Percentiles rank a stretch among this genome's conserved stretches.
Conservation (phyloP, 2,797 vertebrate species). For the Pseudomugil gertrudae region DNA sequence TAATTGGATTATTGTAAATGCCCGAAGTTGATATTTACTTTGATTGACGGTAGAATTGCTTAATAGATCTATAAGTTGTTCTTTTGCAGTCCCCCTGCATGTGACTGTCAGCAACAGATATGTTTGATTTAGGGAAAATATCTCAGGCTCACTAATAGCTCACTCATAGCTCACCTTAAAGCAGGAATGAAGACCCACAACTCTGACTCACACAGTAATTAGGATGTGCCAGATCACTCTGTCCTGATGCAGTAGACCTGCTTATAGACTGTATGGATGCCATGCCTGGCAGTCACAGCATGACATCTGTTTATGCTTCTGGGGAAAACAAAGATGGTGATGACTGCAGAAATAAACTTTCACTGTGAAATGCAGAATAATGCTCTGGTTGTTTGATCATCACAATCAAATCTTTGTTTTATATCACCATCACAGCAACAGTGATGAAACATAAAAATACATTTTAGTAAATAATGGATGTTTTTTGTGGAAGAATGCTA, state of each 20-base stretch:
- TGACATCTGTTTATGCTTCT: constrained; percentile 57
- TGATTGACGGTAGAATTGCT: constrained; percentile 1
- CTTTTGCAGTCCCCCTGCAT: not conserved
- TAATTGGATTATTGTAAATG: not conserved
- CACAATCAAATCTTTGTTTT: constrained; percentile 53
- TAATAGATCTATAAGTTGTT: not conserved
- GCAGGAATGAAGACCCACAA: not conserved
- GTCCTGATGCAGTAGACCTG: constrained; percentile 1
- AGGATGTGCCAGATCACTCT: constrained; percentile 6
- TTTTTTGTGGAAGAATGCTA: not conserved
- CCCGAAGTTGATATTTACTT: not conserved
- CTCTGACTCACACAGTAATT: constrained; percentile 19
- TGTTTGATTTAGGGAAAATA: constrained; percentile 21
- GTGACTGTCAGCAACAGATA: not conserved
- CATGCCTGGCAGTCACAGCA: constrained; percentile 33
- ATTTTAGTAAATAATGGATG: not conserved
- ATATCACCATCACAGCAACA: constrained; percentile 40
- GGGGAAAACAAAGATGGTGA: constrained; percentile 23
- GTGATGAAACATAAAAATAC: constrained; percentile 15
- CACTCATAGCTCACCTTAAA: constrained; percentile 24
- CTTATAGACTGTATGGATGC: not conserved
- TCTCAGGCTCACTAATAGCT: constrained; percentile 11
- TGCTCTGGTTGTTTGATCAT: constrained; percentile 42
- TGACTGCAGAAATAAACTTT: constrained; percentile 31
- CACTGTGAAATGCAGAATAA: constrained; percentile 43